phyloP scores from a whole-genome alignment of 1,140 invertebrate genomes.

The Drosophila suzukii region DNA sequence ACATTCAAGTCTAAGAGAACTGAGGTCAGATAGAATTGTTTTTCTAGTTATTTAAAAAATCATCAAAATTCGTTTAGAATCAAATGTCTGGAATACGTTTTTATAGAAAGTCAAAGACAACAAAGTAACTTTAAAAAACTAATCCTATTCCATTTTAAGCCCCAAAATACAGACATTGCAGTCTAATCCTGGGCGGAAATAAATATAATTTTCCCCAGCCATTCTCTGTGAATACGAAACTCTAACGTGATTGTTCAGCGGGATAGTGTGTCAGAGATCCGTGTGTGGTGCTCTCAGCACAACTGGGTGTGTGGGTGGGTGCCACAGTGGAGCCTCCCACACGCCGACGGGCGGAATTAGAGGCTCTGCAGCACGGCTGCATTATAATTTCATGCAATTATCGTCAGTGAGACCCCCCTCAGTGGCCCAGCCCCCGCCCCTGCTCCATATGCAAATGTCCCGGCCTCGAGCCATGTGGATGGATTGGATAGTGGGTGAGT shows the following conservation, averaged over 20 bases:
- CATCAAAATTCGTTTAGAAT: no score
- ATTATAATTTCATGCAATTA: conserved; percentile 84
- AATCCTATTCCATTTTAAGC: not conserved
- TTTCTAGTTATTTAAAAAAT: no score
- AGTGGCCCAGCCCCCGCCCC: not conserved
- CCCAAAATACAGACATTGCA: not conserved
- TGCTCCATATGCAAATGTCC: conserved; percentile 53
- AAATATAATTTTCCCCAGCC: conserved; percentile 26
- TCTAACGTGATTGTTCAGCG: conserved; percentile 12
- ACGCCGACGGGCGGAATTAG: conserved; percentile 17
- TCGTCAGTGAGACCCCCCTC: conserved; percentile 53
- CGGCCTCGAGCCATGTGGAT: conserved; percentile 42
- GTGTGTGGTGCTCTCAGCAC: conserved; percentile 15
- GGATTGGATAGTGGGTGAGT: conserved; percentile 46
- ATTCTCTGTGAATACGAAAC: conserved; percentile 1
- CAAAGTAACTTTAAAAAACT: no score
- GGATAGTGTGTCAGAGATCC: conserved; percentile 39
- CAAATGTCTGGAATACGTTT: no score
- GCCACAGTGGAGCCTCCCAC: conserved; percentile 55
- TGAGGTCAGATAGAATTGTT: no score
- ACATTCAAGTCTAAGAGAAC: no score
- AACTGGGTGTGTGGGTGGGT: conserved; percentile 37
- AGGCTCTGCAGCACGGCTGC: conserved; percentile 50
- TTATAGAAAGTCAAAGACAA: no score
- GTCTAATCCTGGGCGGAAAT: conserved; percentile 29